Conservation (phyloP, 2,888 invertebrate species). For the Ochlodes sylvanus region DNA sequence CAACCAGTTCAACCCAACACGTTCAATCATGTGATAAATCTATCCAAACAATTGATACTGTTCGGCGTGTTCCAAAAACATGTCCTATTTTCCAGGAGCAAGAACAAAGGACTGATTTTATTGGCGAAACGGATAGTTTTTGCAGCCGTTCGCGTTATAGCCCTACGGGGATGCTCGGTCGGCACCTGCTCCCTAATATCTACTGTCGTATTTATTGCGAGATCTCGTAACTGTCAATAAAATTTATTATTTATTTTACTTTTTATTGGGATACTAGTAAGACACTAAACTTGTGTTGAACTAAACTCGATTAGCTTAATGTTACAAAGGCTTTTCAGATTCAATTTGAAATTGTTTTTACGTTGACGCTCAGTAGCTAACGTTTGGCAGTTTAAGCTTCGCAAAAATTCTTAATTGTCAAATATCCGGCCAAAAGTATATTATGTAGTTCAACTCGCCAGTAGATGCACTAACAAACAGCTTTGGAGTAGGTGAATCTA, state of each 20-base stretch:
- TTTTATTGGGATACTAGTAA: slow-evolving; percentile 4
- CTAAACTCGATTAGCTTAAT: neutral
- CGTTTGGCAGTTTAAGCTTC: too few species aligned
- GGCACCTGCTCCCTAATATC: slow-evolving; percentile 35
- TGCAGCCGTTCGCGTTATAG: slow-evolving; percentile 29
- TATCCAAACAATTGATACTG: slow-evolving; percentile 15
- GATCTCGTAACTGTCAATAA: slow-evolving; percentile 26
- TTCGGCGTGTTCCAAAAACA: slow-evolving; percentile 22
- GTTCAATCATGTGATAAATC: slow-evolving; percentile 11
- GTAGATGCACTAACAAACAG: too few species aligned
- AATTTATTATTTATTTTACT: slow-evolving; percentile 17
- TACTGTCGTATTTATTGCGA: slow-evolving; percentile 36
- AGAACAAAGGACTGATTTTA: slow-evolving; percentile 37
- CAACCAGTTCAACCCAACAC: neutral
- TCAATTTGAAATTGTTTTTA: too few species aligned
- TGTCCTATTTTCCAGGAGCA: slow-evolving; percentile 27
- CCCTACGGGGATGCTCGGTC: slow-evolving; percentile 32
- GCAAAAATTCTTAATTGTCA: too few species aligned
- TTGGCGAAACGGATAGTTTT: slow-evolving; percentile 36
- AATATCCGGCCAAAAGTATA: too few species aligned
- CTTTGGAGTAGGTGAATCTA: too few species aligned
- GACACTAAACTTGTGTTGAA: neutral
- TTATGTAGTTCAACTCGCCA: too few species aligned
- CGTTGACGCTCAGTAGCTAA: too few species aligned
- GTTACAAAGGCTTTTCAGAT: neutral